Base-by-base conservation (phyloP, 2,888 invertebrate species). In the Ceraclea dissimilis region DNA sequence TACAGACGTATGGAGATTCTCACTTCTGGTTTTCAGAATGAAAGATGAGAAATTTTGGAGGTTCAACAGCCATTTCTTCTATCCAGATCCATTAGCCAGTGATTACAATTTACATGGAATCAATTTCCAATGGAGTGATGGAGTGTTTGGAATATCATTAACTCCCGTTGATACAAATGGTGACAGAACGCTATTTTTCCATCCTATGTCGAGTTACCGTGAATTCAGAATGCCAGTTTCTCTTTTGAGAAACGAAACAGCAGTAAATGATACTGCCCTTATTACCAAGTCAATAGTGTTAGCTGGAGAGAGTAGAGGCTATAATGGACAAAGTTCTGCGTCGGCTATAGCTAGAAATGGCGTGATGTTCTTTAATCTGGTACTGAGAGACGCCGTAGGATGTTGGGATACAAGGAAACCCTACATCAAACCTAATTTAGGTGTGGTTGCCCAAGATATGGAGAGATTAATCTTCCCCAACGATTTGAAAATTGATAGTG, bases 121-220 rank as follows among this genome's bases (percentile, higher is more conserved):
- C 0, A 84, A 85, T 61, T 91, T 90, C 66, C 86, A 89, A 65
- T 91, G 90, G 90, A 76, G 86, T 6, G 90, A 90, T 66, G 90
- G 90, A 0, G 79, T 90, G 19, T 89, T 90, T 65, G 88, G 88
- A 0, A 70, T 89, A 63, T 82, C 88, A 0, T 66, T 89, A 47
- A 81, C 85, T n/a, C 83, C 85, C 2, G 67, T 73, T 63, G 68
- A 73, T 2, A 66, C 73, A 52, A 67, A 70, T 16, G 67, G 72
- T 18, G 86, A 90, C 50, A 76, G 86, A 51, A 74, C 82, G 2
- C 67, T 91, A 20, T 90, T 83, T 66, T 91, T 89, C 67, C 89
- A 91, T 70, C 83, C 91, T 0, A 82, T 92, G 84, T 87, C 91
- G 1, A 88, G 90, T 67, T 86, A 83, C 65, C 79, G 86, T 63